These are phyloP conservation scores for Drosophila pallidifrons DNA, from an alignment of 1,140 invertebrate genomes.

Conservation along the genomic window DNA sequence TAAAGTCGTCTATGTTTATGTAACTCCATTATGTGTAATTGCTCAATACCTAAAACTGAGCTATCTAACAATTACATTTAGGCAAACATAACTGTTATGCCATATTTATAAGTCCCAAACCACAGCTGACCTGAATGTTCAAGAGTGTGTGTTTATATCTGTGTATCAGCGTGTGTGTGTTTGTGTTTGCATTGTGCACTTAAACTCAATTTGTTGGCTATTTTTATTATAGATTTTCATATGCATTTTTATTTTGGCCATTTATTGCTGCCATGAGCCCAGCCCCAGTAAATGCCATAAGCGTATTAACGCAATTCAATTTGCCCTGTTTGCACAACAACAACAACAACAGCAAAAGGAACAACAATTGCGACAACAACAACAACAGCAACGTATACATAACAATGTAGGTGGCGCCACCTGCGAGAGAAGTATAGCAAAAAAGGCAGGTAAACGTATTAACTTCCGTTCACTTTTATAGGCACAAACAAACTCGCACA, in stretches of 20 bases:
- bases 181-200: constrained; percentile 53
- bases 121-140: constrained; percentile 16
- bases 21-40: constrained; percentile 24
- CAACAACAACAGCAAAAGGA: constrained; percentile 10
- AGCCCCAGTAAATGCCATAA: constrained; percentile 71
- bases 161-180: constrained; percentile 12
- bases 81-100: constrained; percentile 30
- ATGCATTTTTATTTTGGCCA: constrained; percentile 68
- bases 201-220: constrained; percentile 75
- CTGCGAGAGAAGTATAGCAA: constrained; percentile 50
- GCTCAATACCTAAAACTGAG: not conserved
- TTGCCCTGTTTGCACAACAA: constrained; percentile 56
- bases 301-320: constrained; percentile 82
- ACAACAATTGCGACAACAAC: constrained; percentile 18
- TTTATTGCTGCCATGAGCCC: constrained; percentile 56
- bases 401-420: constrained; percentile 60
- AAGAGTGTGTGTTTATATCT: not conserved
- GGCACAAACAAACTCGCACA: constrained; percentile 53
- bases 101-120: constrained; percentile 41
- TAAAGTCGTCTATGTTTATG: constrained; percentile 25
- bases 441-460: constrained; percentile 73
- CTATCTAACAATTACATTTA: constrained; percentile 42
- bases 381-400: constrained; percentile 10
- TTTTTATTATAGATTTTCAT: constrained; percentile 73
- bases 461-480: constrained; percentile 82